Evolutionary conservation across 2,888 invertebrate species (phyloP).

Genomic region (Troides helena): DNA sequence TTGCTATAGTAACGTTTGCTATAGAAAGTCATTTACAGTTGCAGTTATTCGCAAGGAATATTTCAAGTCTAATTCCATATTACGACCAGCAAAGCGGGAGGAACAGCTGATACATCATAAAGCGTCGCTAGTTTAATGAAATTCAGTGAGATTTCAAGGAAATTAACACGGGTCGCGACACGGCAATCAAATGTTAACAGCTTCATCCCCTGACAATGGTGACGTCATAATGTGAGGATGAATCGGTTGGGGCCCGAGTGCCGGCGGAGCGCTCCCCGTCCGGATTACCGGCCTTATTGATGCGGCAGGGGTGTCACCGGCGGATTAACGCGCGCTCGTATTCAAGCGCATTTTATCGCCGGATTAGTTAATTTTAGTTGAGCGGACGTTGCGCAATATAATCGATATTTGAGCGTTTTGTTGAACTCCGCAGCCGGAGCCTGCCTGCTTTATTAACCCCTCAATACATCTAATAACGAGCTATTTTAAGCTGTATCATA

Average conservation of each 20-base stretch:
- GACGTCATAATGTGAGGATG: constrained; percentile 18
- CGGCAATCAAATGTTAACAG: constrained; percentile 21
- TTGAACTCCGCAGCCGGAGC: not conserved
- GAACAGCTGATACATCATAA: too few relatives aligned
- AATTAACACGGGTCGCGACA: constrained; percentile 6
- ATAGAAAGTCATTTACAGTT: too few relatives aligned
- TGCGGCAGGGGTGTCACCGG: constrained; percentile 21
- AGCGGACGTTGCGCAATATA: constrained; percentile 21
- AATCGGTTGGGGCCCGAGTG: constrained; percentile 3
- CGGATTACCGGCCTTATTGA: constrained; percentile 26
- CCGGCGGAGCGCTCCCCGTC: not conserved
- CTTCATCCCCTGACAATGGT: constrained; percentile 27
- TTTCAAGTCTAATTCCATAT: too few relatives aligned
- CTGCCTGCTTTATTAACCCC: constrained; percentile 11
- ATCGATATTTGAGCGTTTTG: constrained; percentile 11
- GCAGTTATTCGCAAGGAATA: too few relatives aligned
- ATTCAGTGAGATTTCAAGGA: not conserved
- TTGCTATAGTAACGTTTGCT: too few relatives aligned
- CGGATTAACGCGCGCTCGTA: constrained; percentile 23
- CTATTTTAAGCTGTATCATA: constrained; percentile 4
- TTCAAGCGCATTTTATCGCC: constrained; percentile 23
- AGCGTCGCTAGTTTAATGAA: constrained; percentile 3
- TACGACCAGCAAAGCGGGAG: too few relatives aligned
- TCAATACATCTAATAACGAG: constrained; percentile 7
- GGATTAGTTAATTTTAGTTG: constrained; percentile 28